A percentile compares a stretch with the other conserved stretches of the same genome.
These are phyloP conservation scores for Leptinotarsa juncta DNA, from an alignment of 2,888 invertebrate genomes.

Conservation along the genomic window DNA sequence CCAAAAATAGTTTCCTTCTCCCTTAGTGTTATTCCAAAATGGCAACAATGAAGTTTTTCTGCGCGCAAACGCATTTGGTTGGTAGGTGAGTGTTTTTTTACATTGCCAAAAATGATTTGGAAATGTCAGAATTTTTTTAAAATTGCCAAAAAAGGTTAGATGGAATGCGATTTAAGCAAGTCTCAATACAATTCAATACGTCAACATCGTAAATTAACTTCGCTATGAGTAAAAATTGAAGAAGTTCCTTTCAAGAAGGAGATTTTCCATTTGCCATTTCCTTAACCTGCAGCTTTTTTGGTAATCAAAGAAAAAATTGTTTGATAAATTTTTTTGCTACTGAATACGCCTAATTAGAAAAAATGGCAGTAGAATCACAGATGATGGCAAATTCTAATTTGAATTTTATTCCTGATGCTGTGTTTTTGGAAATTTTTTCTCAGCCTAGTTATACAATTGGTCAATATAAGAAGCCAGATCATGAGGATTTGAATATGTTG, in stretches of 20 bases:
- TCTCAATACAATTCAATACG: conserved; percentile 14
- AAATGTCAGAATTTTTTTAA: conserved; percentile 40
- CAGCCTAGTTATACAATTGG: conserved; percentile 37
- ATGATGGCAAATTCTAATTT: conserved; percentile 39
- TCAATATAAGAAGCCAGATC: conserved; percentile 39
- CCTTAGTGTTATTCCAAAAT: not conserved
- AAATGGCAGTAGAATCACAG: conserved; percentile 46
- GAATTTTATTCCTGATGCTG: conserved; percentile 39
- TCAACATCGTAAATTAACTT: conserved; percentile 11
- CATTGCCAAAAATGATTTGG: conserved; percentile 31
- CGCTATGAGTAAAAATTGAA: not conserved
- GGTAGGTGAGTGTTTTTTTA: conserved; percentile 35
- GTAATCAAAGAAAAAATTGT: conserved; percentile 30
- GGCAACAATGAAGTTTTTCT: not conserved
- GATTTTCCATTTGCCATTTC: not conserved
- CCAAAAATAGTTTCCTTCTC: not conserved
- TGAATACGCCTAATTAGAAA: conserved; percentile 6
- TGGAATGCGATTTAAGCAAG: not conserved
- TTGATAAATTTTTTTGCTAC: conserved; percentile 28
- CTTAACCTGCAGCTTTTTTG: conserved; percentile 31
- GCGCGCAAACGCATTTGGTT: conserved; percentile 42
- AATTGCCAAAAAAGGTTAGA: conserved; percentile 39
- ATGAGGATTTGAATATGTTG: conserved; percentile 41
- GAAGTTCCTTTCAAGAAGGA: not conserved
- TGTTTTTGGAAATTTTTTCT: conserved; percentile 43